These are phyloP conservation scores for Chydorus sphaericus DNA, from an alignment of 2,888 invertebrate genomes.

Conservation along the genomic window DNA sequence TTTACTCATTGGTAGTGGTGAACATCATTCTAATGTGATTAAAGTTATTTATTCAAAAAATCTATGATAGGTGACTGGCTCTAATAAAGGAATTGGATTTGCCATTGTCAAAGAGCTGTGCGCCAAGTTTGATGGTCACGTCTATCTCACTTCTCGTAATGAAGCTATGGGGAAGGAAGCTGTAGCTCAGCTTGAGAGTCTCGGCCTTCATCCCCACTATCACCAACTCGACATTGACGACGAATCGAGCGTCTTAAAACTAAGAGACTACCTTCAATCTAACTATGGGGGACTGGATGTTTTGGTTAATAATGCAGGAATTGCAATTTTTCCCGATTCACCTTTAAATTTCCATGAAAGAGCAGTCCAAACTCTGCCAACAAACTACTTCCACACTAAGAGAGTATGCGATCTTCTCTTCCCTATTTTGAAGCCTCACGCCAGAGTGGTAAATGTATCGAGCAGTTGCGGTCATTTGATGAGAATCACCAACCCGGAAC, in stretches of 20 bases:
- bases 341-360: slow-evolving; percentile 46
- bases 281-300: slow-evolving; percentile 53
- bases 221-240: slow-evolving; percentile 55
- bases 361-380: slow-evolving; percentile 49
- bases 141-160: slow-evolving; percentile 28
- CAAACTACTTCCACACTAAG: slow-evolving; percentile 53
- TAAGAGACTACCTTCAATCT: slow-evolving; percentile 42
- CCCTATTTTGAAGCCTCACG: slow-evolving; percentile 50
- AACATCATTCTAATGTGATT: no score
- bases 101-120: slow-evolving; percentile 24
- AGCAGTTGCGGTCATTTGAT: slow-evolving; percentile 49
- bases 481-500: slow-evolving; percentile 40
- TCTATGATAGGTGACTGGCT: slow-evolving; percentile 22
- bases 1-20: no score
- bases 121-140: slow-evolving; percentile 27
- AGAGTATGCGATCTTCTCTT: slow-evolving; percentile 50
- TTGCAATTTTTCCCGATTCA: slow-evolving; percentile 43
- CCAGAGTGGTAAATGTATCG: slow-evolving; percentile 59
- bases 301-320: slow-evolving; percentile 60
- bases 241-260: slow-evolving; percentile 39
- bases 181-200: slow-evolving; percentile 19
- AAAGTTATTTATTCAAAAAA: no score
- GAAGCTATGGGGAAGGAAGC: slow-evolving; percentile 22
- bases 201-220: slow-evolving; percentile 36
- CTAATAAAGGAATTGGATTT: slow-evolving; percentile 26